phyloP scores from a whole-genome alignment of 92 coral and sea anemone species.

The Siderastrea radians region DNA sequence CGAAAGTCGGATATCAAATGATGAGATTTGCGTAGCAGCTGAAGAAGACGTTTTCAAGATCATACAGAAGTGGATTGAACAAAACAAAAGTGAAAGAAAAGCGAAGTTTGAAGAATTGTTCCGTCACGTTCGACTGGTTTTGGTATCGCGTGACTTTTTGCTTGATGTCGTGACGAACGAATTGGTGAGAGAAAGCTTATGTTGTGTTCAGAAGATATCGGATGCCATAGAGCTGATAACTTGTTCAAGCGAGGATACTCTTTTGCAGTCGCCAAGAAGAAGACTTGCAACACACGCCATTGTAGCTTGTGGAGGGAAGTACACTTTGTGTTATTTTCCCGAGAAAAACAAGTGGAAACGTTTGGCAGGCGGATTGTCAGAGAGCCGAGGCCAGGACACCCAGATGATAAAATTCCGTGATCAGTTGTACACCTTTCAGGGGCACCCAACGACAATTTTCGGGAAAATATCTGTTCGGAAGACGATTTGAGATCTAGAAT shows the following conservation, averaged over 20 bases:
- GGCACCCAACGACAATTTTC: no score
- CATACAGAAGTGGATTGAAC: conserved; percentile 19
- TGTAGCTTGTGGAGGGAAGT: no score
- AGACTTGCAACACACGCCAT: no score
- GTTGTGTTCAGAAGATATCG: background rate
- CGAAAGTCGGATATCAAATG: conserved; percentile 4
- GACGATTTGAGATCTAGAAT: no score
- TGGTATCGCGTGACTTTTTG: conserved; percentile 14
- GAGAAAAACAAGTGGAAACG: conserved; percentile 15
- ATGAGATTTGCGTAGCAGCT: background rate
- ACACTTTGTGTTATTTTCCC: conserved; percentile 4
- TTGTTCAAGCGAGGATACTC: background rate
- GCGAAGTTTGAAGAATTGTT: conserved; percentile 29
- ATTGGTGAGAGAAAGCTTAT: background rate
- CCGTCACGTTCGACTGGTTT: conserved; percentile 11
- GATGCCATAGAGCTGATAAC: no score
- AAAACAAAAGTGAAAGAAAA: conserved; percentile 1
- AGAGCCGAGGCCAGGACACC: background rate
- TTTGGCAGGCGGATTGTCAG: background rate
- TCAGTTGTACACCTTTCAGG: conserved; percentile 10
- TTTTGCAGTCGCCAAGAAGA: background rate
- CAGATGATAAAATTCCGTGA: conserved; percentile 7
- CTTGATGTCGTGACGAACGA: conserved; percentile 15
- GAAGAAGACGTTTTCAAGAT: conserved; percentile 9
- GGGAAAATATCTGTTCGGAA: no score